Percentiles rank a stretch among this genome's conserved stretches.
Conservation (phyloP, 2,888 invertebrate genomes). For the Pollenia amentaria region DNA sequence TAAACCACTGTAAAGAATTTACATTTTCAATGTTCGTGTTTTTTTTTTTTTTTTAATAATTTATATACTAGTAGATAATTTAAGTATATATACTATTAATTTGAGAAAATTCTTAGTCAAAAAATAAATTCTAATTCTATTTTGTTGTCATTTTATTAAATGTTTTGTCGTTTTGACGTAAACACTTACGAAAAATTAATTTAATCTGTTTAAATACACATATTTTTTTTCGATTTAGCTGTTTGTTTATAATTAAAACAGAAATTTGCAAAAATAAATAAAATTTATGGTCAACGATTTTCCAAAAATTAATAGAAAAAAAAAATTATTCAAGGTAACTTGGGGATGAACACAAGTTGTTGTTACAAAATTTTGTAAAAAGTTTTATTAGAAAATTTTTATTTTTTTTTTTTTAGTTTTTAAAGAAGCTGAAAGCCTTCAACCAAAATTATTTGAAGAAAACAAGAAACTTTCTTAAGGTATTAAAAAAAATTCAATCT, state of each 20-base stretch:
- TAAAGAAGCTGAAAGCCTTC: too few species aligned
- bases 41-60: background rate
- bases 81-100: background rate
- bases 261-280: conserved; percentile 12
- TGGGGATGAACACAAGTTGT: conserved; percentile 14
- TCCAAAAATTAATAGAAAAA: conserved; percentile 30
- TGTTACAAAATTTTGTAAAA: conserved; percentile 9
- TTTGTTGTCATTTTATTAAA: conserved; percentile 60
- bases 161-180: conserved; percentile 58
- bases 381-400: background rate
- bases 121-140: conserved; percentile 5
- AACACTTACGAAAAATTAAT: conserved; percentile 41
- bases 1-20: background rate
- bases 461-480: too few species aligned
- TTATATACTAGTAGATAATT: background rate
- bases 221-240: background rate
- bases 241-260: conserved; percentile 44
- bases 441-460: too few species aligned
- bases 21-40: background rate
- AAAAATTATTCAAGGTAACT: background rate
- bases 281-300: conserved; percentile 58
- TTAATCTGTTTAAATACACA: conserved; percentile 19
- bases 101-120: conserved; percentile 19
- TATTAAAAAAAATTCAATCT: too few species aligned
- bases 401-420: background rate